A percentile compares a stretch with the other conserved stretches of the same genome.
phyloP scores from a whole-genome alignment of 2,797 vertebrate genomes.

The Halcyon leucocephala region DNA sequence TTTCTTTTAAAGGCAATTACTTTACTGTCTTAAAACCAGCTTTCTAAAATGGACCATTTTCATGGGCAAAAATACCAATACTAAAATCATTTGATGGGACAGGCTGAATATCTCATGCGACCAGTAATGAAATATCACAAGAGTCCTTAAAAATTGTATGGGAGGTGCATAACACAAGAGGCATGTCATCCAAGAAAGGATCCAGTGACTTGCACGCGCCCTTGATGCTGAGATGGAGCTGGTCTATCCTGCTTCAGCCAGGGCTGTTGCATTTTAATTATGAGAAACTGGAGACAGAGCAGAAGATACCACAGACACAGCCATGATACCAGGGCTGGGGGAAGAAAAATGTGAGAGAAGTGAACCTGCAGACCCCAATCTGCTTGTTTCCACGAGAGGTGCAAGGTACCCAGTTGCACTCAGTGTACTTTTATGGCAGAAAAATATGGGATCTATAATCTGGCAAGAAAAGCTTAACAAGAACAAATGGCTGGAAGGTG shows the following conservation, averaged over 20 bases:
- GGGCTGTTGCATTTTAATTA: background rate
- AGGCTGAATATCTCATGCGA: background rate
- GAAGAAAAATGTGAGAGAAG: background rate
- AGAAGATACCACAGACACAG: background rate
- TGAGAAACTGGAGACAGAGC: background rate
- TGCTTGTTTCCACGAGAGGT: background rate
- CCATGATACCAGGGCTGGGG: background rate
- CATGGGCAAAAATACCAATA: background rate
- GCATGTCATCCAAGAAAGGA: background rate
- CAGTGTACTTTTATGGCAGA: accelerated
- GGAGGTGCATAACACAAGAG: background rate
- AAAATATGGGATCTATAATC: background rate
- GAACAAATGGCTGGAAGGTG: background rate
- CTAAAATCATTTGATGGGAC: background rate
- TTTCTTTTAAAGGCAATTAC: conserved; percentile 17
- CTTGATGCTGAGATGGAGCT: background rate
- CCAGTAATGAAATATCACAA: background rate
- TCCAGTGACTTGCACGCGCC: accelerated
- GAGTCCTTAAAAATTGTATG: background rate
- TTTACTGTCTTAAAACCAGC: conserved; percentile 22
- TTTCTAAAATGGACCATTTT: background rate
- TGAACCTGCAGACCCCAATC: background rate
- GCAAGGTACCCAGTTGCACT: background rate
- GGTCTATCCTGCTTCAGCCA: background rate
- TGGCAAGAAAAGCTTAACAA: background rate